Evolutionary conservation across 2,888 invertebrate species (phyloP), one percentile per base, ranked within the genome.

Genomic region (Dicroscelio sp.): DNA sequence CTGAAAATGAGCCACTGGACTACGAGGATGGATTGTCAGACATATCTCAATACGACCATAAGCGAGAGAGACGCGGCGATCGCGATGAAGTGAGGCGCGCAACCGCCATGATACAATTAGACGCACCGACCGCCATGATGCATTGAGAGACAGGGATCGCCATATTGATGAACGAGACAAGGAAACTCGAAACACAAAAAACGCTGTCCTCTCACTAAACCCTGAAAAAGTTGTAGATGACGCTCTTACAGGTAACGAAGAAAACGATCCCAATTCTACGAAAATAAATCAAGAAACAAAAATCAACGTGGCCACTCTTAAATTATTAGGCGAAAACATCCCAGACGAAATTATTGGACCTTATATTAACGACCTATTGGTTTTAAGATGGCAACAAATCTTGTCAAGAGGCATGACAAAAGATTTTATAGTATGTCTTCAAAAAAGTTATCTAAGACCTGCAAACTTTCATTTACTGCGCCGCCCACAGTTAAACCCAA

Each of bases 381-480:
- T 30, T 8, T 30, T n/a, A 23, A 27, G 73, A 20, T 73, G 73
- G 73, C 52, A 52, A 27, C 48, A 48, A 10, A 73, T 73, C 4
- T 73, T 73, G 25, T 30, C 48, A 73, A 52, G 30, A 23, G 73
- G 52, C 23, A 52, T 73, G 4, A 23, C 8, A 1, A 73, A 73
- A 52, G 73, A 73, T 4, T 20, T n/a, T 27, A 10, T 35, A 5
- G 69, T 38, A 2, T n/a, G 8, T 20, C 17, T 69, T 10, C 2
- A n/a, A 23, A 69, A 69, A 23, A 69, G 38, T 25, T 69, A 69
- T 25, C 69, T 38, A n/a, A 69, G 25, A 25, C 69, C 69, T 23
- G 43, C 2, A 4, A 69, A 69, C 17, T 69, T 69, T 25, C 23
- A 69, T 3, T 69, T 43, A 38, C 10, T 35, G 2, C 23, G 69